These are phyloP conservation scores for Lasioglossum calceatum DNA, from an alignment of 2,888 invertebrate genomes.

Conservation along the genomic window DNA sequence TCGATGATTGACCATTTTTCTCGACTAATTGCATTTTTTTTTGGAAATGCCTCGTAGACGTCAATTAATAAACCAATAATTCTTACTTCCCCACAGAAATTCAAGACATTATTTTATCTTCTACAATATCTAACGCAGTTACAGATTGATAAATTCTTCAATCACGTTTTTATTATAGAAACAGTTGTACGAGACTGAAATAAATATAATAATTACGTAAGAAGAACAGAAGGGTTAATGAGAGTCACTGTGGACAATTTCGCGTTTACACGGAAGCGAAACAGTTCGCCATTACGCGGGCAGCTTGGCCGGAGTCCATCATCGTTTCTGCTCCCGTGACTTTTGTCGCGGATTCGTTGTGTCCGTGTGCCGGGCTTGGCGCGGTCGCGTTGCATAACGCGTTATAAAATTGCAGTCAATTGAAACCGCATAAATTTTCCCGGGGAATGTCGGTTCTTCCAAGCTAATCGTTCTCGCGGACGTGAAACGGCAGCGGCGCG, in stretches of 20 bases:
- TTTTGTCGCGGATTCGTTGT: slow-evolving; percentile 35
- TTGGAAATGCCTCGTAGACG: neutral
- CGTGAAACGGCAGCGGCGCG: neutral
- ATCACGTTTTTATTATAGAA: neutral
- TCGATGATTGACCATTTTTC: neutral
- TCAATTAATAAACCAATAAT: neutral
- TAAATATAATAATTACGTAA: neutral
- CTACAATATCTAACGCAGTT: neutral
- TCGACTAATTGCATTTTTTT: neutral
- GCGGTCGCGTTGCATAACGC: slow-evolving; percentile 42
- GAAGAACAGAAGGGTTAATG: neutral
- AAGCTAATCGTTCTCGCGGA: slow-evolving; percentile 21
- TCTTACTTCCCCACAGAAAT: neutral
- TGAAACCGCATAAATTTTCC: slow-evolving; percentile 44
- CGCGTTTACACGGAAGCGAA: neutral
- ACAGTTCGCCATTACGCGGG: neutral
- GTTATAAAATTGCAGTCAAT: slow-evolving; percentile 44
- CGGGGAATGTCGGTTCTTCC: slow-evolving; percentile 1
- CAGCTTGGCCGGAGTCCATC: neutral
- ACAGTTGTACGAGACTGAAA: neutral
- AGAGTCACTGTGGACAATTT: neutral
- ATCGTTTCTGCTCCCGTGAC: slow-evolving; percentile 11
- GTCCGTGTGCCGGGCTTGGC: neutral
- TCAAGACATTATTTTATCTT: no score
- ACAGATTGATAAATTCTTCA: neutral